phyloP scores from a whole-genome alignment of 1,140 invertebrate species.

The Nymphalis io region DNA sequence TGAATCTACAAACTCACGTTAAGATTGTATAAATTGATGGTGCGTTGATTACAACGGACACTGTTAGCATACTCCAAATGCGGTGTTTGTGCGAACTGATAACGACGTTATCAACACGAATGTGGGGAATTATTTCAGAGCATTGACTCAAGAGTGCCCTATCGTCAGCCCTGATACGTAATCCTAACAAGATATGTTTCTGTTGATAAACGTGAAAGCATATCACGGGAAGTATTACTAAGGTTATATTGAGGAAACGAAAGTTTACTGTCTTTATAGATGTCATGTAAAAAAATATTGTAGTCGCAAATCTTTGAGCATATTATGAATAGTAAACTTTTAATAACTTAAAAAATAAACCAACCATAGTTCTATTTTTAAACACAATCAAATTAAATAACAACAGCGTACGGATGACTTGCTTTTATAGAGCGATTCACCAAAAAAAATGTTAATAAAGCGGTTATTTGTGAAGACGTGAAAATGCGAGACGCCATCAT shows the following conservation, averaged over 20 bases:
- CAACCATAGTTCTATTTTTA: no score
- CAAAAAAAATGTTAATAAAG: slow-evolving; percentile 36
- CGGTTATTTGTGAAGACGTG: slow-evolving; percentile 33
- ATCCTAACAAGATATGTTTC: slow-evolving; percentile 53
- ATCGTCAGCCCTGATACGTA: slow-evolving; percentile 55
- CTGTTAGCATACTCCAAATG: slow-evolving; percentile 74
- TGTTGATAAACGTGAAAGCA: slow-evolving; percentile 6
- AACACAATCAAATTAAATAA: no score
- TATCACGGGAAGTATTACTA: slow-evolving; percentile 2
- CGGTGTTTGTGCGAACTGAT: slow-evolving; percentile 68
- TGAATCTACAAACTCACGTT: slow-evolving; percentile 4
- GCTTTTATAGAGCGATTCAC: slow-evolving; percentile 13
- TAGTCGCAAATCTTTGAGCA: no score
- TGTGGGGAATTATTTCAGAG: slow-evolving; percentile 69
- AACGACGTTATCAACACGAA: slow-evolving; percentile 55
- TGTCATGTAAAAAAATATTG: no score
- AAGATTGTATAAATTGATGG: slow-evolving; percentile 42
- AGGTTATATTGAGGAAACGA: neutral
- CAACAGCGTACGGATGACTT: neutral
- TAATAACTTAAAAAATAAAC: no score
- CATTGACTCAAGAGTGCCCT: slow-evolving; percentile 67
- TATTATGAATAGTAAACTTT: no score
- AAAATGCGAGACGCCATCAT: slow-evolving; percentile 54
- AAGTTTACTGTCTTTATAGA: neutral
- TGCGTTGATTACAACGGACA: slow-evolving; percentile 59